phyloP scores from a whole-genome alignment of 92 coral and sea anemone genomes.

The Phymanthus crucifer region DNA sequence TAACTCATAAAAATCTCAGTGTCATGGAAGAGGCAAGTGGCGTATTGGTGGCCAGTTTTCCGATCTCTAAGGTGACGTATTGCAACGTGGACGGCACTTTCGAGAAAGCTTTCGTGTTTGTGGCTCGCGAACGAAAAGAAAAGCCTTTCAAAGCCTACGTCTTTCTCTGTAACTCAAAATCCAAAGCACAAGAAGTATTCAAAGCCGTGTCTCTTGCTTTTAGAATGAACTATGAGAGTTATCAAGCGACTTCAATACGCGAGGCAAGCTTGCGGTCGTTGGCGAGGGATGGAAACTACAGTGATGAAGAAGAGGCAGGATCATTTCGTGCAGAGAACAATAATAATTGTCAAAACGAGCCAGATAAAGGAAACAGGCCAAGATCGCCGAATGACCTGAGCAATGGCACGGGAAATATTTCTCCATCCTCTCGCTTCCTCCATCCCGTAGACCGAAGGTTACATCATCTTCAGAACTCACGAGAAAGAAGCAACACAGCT shows the following conservation, averaged over 20 bases:
- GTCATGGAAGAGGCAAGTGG: constrained; percentile 66
- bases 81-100: constrained; percentile 75
- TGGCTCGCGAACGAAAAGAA: constrained; percentile 71
- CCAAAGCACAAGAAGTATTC: constrained; percentile 84
- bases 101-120: constrained; percentile 89
- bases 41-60: constrained; percentile 69
- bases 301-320: constrained; percentile 18
- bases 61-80: constrained; percentile 78
- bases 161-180: constrained; percentile 78
- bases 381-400: neutral
- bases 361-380: neutral
- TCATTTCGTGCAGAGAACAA: neutral
- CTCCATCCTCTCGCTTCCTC: neutral
- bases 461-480: constrained; percentile 10
- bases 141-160: constrained; percentile 82
- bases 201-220: constrained; percentile 82
- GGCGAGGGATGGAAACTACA: constrained; percentile 10
- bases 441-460: constrained; percentile 7
- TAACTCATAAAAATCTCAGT: constrained; percentile 75
- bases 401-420: neutral
- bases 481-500: constrained; percentile 27
- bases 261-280: constrained; percentile 45
- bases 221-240: constrained; percentile 70
- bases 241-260: constrained; percentile 77
- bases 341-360: neutral